Percentiles rank a stretch among this genome's conserved stretches.
phyloP scores from a whole-genome alignment of 2,113 vertebrate genomes.

The Antigone vipio region DNA sequence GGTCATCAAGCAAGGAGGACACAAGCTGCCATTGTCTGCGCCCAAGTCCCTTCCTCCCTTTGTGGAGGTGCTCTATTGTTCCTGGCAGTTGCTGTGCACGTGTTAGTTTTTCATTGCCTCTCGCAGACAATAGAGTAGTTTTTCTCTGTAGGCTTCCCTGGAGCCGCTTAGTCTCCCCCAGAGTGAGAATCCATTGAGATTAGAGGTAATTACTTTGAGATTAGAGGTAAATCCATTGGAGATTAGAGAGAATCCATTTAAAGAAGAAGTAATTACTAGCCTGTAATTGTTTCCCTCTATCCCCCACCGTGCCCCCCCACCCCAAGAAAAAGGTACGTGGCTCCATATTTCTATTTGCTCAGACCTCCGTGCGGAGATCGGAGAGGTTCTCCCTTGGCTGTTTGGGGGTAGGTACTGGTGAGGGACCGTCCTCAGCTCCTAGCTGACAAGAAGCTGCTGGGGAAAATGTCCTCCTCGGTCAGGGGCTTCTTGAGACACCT shows the following conservation, averaged over 20 bases:
- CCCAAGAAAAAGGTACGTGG: neutral
- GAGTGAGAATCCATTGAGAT: conserved; percentile 47
- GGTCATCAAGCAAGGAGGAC: neutral
- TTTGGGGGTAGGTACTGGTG: neutral
- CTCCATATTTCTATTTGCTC: neutral
- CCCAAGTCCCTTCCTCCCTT: neutral
- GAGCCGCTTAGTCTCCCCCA: neutral
- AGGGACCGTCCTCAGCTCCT: neutral
- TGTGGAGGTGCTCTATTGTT: conserved; percentile 1
- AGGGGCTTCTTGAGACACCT: neutral
- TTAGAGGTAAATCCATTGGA: conserved; percentile 62
- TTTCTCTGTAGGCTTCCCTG: conserved; percentile 14
- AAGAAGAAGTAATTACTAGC: conserved; percentile 66
- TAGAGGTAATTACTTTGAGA: conserved; percentile 69
- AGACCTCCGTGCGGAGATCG: accelerated
- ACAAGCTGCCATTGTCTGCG: neutral
- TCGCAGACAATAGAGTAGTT: conserved; percentile 34
- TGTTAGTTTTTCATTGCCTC: neutral
- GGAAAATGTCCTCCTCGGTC: neutral
- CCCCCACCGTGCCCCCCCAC: neutral
- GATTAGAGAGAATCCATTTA: conserved; percentile 57
- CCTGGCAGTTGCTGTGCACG: neutral
- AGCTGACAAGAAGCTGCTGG: neutral
- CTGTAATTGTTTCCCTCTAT: conserved; percentile 61
- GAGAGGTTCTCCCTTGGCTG: neutral